Base-by-base conservation (phyloP, 2,888 invertebrate species). In the Rutpela maculata region DNA sequence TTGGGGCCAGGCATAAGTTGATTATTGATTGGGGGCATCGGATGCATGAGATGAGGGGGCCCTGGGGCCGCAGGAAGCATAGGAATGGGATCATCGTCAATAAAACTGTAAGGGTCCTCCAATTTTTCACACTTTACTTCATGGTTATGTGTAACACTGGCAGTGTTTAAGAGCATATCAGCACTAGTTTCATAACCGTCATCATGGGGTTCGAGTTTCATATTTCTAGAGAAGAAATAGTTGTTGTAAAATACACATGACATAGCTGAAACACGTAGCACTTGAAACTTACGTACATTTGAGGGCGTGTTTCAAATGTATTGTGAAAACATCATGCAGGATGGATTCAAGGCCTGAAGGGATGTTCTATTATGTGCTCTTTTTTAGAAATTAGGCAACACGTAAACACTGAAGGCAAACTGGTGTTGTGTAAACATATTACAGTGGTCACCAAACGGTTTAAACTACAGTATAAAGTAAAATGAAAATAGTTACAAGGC, bases 131-230 rank as follows among this genome's bases (percentile, higher is more conserved):
- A 89, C 84, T 90, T 90, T 67, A 90, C 88, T 76, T 89, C 88
- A 82, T 88, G 89, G 85, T 88, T 89, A 83, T 84, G 84, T 85
- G 88, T 89, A 82, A 87, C 86, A 82, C 85, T 88, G 86, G 88
- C 87, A 86, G 86, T 87, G 86, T 88, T 89, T 81, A 92, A 89
- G 88, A 91, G 90, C 88, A 92, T 90, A 88, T 92, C 92, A 82
- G 91, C 95, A 91, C 96, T 95, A 85, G 96, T 96, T 92, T 96
- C 96, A 91, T 97, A 97, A 83, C 96, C 96, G 91, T 97, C 96
- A 92, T 97, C 96, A 88, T 95, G 94, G 87, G 93, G 94, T 91
- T 96, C 96, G 87, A 89, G 84, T 87, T 90, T 90, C 89, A 90
- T 90, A 82, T 90, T 90, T 81, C 90, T 90, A 81, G 66, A 78